phyloP scores from a whole-genome alignment of 2,888 invertebrate species.

The Agonopterix arenella region DNA sequence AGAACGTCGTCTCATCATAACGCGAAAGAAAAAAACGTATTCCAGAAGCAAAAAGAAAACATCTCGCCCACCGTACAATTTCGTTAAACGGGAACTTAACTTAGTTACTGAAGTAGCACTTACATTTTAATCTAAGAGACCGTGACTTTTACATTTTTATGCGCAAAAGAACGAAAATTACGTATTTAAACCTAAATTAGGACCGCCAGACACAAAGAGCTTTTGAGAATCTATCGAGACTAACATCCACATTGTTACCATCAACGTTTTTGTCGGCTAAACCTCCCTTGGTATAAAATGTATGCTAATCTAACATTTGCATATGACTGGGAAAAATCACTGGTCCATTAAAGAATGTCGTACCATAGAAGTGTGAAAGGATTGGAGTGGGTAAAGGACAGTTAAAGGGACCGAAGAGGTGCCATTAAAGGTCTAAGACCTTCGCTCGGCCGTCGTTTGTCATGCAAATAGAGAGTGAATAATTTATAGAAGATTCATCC shows the following conservation, averaged over 20 bases:
- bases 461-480: slow-evolving; percentile 72
- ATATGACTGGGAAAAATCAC: slow-evolving; percentile 66
- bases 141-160: no score
- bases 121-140: no score
- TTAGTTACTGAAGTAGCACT: no score
- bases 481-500: slow-evolving; percentile 65
- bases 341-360: slow-evolving; percentile 57
- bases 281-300: slow-evolving; percentile 44
- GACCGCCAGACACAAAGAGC: slow-evolving; percentile 19
- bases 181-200: slow-evolving; percentile 14
- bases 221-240: slow-evolving; percentile 21
- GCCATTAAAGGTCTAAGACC: slow-evolving; percentile 62
- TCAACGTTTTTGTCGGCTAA: slow-evolving; percentile 36
- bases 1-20: no score
- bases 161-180: no score
- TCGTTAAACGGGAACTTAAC: no score
- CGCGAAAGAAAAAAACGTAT: no score
- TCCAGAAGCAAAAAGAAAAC: no score
- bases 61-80: no score
- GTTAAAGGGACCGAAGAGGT: slow-evolving; percentile 43
- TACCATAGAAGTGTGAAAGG: slow-evolving; percentile 38
- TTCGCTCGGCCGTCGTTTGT: slow-evolving; percentile 59
- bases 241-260: slow-evolving; percentile 39
- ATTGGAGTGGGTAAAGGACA: slow-evolving; percentile 23
- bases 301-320: slow-evolving; percentile 63